A percentile compares a stretch with the other conserved stretches of the same genome.
Conservation (phyloP, 2,113 vertebrate genomes). For the Drymodes brunneopygia region DNA sequence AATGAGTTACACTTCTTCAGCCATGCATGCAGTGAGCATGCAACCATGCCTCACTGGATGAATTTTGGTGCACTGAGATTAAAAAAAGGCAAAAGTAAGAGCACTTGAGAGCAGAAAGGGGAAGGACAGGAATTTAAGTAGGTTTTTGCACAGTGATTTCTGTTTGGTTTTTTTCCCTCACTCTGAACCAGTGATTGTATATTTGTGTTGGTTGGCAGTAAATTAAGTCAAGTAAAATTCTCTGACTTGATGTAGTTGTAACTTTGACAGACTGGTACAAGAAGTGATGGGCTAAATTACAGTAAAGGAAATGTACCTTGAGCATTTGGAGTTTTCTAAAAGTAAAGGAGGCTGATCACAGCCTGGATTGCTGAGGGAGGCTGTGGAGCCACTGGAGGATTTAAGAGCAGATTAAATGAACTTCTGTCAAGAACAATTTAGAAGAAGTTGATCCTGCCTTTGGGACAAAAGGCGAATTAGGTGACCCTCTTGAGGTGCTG, state of each 20-base stretch:
- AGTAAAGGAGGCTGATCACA: neutral
- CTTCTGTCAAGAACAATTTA: slow-evolving; percentile 50
- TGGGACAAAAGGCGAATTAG: neutral
- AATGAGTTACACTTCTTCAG: neutral
- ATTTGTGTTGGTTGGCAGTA: neutral
- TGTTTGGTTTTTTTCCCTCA: neutral
- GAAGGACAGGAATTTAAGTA: neutral
- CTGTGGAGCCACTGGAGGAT: neutral
- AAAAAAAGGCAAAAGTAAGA: neutral
- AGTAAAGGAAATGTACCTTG: neutral
- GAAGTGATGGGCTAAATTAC: slow-evolving; percentile 2
- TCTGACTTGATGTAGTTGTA: neutral
- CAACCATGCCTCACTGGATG: neutral
- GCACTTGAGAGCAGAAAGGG: neutral
- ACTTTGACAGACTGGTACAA: neutral
- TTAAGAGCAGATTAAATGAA: slow-evolving; percentile 54
- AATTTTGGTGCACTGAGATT: neutral
- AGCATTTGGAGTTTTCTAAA: slow-evolving; percentile 8
- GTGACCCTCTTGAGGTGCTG: slow-evolving; percentile 24
- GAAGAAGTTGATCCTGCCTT: slow-evolving; percentile 43
- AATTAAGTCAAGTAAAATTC: slow-evolving; percentile 13
- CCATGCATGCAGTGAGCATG: no score
- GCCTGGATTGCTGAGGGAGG: neutral
- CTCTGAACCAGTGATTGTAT: neutral
- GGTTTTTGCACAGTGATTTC: neutral